A percentile compares a stretch with the other conserved stretches of the same genome.
phyloP scores from a whole-genome alignment of 2,888 invertebrate species.

The Pristionchus entomophagus region DNA sequence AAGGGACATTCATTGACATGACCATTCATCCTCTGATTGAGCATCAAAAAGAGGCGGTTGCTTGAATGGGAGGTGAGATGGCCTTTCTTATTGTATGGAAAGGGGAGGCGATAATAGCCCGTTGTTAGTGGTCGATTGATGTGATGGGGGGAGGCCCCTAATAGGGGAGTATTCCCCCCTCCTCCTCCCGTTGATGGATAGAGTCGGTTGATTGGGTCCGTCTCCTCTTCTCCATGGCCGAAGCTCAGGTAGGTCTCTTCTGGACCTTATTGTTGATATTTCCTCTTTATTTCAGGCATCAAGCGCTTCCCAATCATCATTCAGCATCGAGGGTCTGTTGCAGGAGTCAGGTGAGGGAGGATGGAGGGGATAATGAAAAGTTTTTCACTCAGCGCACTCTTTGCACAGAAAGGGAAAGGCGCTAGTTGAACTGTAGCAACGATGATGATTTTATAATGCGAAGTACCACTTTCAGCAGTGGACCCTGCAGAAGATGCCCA shows the following conservation, averaged over 20 bases:
- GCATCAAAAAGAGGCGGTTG: background rate
- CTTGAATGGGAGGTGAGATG: background rate
- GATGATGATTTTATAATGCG: no score
- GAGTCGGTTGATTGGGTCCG: background rate
- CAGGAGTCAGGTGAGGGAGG: background rate
- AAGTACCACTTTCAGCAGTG: no score
- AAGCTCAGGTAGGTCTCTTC: background rate
- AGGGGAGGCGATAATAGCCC: constrained; percentile 39
- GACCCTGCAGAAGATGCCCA: background rate
- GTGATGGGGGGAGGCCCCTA: background rate
- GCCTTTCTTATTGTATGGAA: constrained; percentile 25
- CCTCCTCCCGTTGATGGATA: background rate
- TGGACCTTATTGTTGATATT: no score
- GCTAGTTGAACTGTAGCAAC: no score
- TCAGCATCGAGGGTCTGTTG: background rate
- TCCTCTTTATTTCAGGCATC: background rate
- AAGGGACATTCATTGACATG: no score
- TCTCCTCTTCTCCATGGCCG: background rate
- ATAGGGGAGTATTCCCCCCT: background rate
- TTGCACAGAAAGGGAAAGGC: no score
- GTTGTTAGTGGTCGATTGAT: constrained; percentile 31
- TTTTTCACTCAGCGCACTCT: no score
- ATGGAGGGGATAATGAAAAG: no score
- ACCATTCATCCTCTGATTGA: background rate
- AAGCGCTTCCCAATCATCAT: background rate